A percentile compares a stretch with the other conserved stretches of the same genome.
These are phyloP conservation scores for Scaptomyza hsui DNA, from an alignment of 1,140 invertebrate genomes.

Conservation along the genomic window DNA sequence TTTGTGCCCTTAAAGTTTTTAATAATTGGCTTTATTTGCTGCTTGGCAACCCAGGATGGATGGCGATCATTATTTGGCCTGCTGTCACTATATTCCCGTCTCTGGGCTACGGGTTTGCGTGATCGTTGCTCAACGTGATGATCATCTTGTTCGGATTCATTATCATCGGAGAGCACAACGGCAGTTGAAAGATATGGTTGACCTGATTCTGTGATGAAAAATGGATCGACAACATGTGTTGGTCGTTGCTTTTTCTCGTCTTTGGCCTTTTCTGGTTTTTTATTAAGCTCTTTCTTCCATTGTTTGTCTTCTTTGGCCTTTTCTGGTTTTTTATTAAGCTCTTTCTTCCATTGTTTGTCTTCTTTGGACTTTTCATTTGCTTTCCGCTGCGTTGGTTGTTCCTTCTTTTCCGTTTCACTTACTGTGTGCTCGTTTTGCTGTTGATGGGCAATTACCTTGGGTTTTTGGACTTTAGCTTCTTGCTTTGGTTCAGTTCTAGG, in stretches of 20 bases:
- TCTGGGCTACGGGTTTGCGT: background rate
- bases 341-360: background rate
- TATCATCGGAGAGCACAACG: constrained; percentile 65
- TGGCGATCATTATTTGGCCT: constrained; percentile 65
- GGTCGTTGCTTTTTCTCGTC: constrained; percentile 39
- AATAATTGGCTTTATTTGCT: constrained; percentile 62
- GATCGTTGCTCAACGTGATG: background rate
- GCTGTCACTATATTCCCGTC: constrained; percentile 4
- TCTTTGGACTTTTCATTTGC: background rate
- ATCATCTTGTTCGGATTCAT: constrained; percentile 43
- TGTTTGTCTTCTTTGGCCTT: background rate
- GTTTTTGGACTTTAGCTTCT: background rate
- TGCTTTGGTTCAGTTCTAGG: background rate
- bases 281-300: background rate
- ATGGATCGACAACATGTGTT: constrained; percentile 85
- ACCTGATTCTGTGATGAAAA: constrained; percentile 86
- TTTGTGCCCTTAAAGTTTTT: constrained; percentile 68
- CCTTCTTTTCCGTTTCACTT: background rate
- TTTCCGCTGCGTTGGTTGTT: background rate
- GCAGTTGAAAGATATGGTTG: constrained; percentile 86
- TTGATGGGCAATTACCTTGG: background rate
- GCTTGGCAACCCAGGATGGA: constrained; percentile 87
- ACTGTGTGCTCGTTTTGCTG: background rate
- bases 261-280: constrained; percentile 12
- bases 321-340: background rate